Evolutionary conservation across 1,140 invertebrate species (phyloP).

Genomic region (Drosophila erecta): DNA sequence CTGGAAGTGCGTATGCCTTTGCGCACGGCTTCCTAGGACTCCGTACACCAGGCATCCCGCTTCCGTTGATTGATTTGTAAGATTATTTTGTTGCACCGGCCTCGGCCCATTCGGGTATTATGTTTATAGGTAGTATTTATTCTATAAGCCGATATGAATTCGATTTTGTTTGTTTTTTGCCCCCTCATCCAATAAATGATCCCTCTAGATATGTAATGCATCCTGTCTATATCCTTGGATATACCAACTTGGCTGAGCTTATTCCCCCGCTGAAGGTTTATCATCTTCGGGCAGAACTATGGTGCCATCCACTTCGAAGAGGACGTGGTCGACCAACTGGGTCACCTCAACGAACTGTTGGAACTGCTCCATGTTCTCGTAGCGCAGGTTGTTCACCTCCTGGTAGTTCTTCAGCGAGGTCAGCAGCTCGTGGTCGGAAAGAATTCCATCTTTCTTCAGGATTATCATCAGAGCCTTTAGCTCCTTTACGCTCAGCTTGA

Average conservation of each 20-base stretch:
- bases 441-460: slow-evolving; percentile 11
- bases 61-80: slow-evolving; percentile 46
- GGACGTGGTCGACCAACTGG: slow-evolving; percentile 19
- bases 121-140: slow-evolving; percentile 38
- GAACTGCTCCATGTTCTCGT: slow-evolving; percentile 45
- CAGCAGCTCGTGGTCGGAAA: slow-evolving; percentile 36
- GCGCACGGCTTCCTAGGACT: slow-evolving; percentile 30
- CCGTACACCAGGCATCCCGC: background rate
- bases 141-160: slow-evolving; percentile 32
- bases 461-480: slow-evolving; percentile 40
- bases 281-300: slow-evolving; percentile 3
- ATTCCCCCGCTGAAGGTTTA: background rate
- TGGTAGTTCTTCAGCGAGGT: slow-evolving; percentile 47
- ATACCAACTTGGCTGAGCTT: background rate
- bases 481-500: slow-evolving; percentile 34
- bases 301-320: slow-evolving; percentile 52
- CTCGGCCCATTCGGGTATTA: slow-evolving; percentile 40
- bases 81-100: slow-evolving; percentile 29
- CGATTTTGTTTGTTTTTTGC: slow-evolving; percentile 23
- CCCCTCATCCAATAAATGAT: slow-evolving; percentile 39
- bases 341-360: slow-evolving; percentile 52
- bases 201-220: slow-evolving; percentile 7
- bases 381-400: slow-evolving; percentile 38
- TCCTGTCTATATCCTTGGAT: background rate
- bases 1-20: slow-evolving; percentile 26